Evolutionary conservation across 1,140 invertebrate species (phyloP), one percentile per base, ranked within the genome.

Genomic region (Araneus ventricosus): DNA sequence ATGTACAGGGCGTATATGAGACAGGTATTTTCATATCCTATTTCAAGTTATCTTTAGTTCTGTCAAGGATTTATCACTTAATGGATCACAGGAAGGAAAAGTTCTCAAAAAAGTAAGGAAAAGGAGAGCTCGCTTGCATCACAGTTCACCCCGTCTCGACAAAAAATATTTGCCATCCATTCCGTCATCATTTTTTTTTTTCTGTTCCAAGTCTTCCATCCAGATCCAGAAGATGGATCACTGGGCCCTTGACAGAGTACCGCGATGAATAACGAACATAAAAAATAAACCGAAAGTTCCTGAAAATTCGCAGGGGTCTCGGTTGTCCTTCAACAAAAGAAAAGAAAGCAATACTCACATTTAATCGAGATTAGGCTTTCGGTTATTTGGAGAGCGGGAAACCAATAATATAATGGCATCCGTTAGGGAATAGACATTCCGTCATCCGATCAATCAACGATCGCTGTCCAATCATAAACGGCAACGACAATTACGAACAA

Each of bases 401-500:
- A 37, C 52, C 85, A 61, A 87, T 87, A 87, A 70, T 30, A 70
- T 88, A 88, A 88, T 70, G 41, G 57, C 17, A 86, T 61, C 45
- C 84, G 52, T 61, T 45, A 20, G 70, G 70, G 70, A 63, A 41
- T 63, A 61, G 82, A 34, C 27, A 52, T 75, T 75, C 24, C 63
- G 27, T 86, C 84, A 67, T 45, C 24, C 61, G 24, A 88, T 88
- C 87, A n/a, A 88, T 88, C 87, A 75, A 27, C 61, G 24, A 75
- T 88, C 87, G n/a, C 39, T 41, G 61, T 88, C 39, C 52, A 59
- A 45, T 75, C 61, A 88, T 70, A 75, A 88, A 45, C 63, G 87
- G 30, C 30, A 67, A 88, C 87, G 27, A 88, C 87, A 75, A 70
- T 88, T 70, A 88, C 63, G 63, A 88, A 63, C 61, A 67, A 88